phyloP scores from a whole-genome alignment of 1,140 invertebrate species.

The Chironomus striatipennis region DNA sequence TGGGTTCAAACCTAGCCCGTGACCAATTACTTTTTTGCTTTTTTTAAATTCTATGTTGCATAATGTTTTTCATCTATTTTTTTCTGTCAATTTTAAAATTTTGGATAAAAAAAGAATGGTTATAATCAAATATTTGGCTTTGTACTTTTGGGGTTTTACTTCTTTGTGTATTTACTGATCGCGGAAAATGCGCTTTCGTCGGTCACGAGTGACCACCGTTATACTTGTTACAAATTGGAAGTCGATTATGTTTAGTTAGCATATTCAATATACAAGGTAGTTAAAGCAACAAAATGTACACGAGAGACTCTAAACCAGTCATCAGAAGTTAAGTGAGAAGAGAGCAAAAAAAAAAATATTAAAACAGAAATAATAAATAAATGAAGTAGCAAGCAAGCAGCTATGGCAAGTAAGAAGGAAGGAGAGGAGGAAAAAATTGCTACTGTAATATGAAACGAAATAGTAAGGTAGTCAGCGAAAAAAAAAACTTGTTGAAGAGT shows the following conservation, averaged over 20 bases:
- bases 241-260: constrained; percentile 2
- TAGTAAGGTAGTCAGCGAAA: background rate
- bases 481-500: too few species aligned
- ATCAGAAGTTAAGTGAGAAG: background rate
- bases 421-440: background rate
- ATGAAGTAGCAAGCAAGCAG: background rate
- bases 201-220: too few species aligned
- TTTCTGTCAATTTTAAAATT: too few species aligned
- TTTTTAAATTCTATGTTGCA: too few species aligned
- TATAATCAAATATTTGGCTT: too few species aligned
- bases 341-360: background rate
- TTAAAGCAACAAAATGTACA: background rate
- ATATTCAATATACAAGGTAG: background rate
- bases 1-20: too few species aligned
- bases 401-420: background rate
- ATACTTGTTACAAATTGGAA: constrained; percentile 9
- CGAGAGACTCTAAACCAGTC: background rate
- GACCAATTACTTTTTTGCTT: too few species aligned
- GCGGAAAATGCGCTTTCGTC: too few species aligned
- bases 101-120: too few species aligned
- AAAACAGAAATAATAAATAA: background rate
- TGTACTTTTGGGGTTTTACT: too few species aligned
- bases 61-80: too few species aligned
- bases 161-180: too few species aligned
- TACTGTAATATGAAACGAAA: constrained; percentile 8